Conservation (phyloP, 2,113 vertebrate species). For the Chlorocebus sabaeus region DNA sequence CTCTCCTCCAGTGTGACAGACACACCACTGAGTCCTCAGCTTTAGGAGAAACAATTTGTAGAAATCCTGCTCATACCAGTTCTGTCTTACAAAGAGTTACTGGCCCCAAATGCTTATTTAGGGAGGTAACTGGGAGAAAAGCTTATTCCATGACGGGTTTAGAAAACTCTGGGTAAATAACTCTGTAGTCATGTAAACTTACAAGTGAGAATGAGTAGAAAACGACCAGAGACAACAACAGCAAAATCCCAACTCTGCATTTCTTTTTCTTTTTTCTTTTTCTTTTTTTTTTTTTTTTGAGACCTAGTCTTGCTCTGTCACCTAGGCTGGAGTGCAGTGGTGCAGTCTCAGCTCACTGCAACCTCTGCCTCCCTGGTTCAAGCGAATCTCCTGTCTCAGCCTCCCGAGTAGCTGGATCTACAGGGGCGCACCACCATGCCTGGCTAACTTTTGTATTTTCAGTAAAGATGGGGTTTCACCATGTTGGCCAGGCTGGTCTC, state of each 20-base stretch:
- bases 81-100: conserved; percentile 59
- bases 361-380: background rate
- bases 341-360: background rate
- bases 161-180: conserved; percentile 71
- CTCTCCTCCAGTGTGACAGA: background rate
- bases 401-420: background rate
- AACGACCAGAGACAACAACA: conserved; percentile 80
- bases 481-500: background rate
- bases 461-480: background rate
- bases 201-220: conserved; percentile 85
- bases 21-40: background rate
- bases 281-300: too few species aligned
- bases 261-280: conserved; percentile 42
- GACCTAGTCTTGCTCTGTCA: background rate
- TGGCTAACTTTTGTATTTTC: background rate
- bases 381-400: background rate
- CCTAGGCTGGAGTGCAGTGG: background rate
- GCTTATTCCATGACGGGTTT: conserved; percentile 66
- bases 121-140: conserved; percentile 56
- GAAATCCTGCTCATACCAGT: conserved; percentile 63
- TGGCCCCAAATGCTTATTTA: conserved; percentile 56
- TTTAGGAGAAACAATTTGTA: rapidly evolving
- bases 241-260: conserved; percentile 79
- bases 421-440: background rate
- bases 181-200: conserved; percentile 82